Evolutionary conservation across 2,888 invertebrate species (phyloP), one percentile per base, ranked within the genome.

Genomic region (Atethmia centrago): DNA sequence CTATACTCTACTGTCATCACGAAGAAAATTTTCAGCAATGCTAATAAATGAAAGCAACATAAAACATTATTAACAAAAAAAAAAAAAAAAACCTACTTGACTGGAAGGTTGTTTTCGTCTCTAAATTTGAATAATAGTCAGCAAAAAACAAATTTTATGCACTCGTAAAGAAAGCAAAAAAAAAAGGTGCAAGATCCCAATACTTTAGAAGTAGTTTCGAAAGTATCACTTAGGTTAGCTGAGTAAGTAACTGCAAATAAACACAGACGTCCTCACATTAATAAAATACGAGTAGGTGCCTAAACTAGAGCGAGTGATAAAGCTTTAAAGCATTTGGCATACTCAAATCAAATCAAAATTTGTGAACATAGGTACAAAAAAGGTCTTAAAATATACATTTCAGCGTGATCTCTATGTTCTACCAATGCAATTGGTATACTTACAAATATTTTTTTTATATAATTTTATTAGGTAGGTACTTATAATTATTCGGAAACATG

Each of bases 311-410:
- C 47, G 16, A 63, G 51, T 56, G 67, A 82, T 63, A 82, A 78
- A 82, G 62, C 67, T 77, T 21, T 67, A 58, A 64, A 78, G 63
- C 78, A 78, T 78, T 82, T 82, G 82, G 82, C 68, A 77, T 77
- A 63, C n/a, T n/a, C n/a, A n/a, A n/a, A n/a, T n/a, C n/a, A n/a
- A n/a, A n/a, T n/a, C n/a, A n/a, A n/a, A n/a, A n/a, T n/a, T n/a
- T n/a, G n/a, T n/a, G n/a, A n/a, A n/a, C n/a, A n/a, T n/a, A n/a
- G 42, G 40, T 31, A 31, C 31, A 31, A 3, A 31, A 31, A 31
- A 31, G 31, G 31, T 31, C 31, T 31, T 31, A 2, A 31, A 31
- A 31, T 31, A 31, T 31, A 31, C 31, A 31, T 31, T 31, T 31
- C 31, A 31, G 31, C 31, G 31, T 31, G 31, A 31, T 31, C 31